Conservation (phyloP, 2,888 invertebrate genomes). For the Aplocera efformata region DNA sequence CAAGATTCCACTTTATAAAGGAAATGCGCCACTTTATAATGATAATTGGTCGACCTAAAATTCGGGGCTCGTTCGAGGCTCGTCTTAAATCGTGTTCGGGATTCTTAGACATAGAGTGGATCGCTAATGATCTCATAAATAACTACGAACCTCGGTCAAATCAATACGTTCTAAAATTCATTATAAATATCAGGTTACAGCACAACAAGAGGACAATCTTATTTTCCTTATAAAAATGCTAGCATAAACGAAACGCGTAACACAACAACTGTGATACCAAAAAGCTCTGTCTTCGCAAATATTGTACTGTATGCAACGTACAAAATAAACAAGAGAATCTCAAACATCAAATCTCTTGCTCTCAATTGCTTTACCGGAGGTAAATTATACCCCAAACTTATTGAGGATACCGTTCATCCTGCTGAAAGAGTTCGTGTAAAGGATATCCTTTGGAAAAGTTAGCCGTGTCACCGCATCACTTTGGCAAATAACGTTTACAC, state of each 20-base stretch:
- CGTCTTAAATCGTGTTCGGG: slow-evolving; percentile 43
- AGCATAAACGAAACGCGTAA: no score
- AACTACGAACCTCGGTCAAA: slow-evolving; percentile 27
- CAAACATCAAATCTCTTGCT: neutral
- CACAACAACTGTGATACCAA: no score
- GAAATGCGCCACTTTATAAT: slow-evolving; percentile 49
- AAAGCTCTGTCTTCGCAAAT: no score
- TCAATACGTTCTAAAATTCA: neutral
- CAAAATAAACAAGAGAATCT: no score
- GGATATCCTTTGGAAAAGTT: slow-evolving; percentile 53
- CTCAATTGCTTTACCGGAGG: no score
- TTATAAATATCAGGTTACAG: slow-evolving; percentile 3
- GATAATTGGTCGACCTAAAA: slow-evolving; percentile 47
- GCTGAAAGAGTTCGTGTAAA: slow-evolving; percentile 39
- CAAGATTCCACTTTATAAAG: slow-evolving; percentile 42
- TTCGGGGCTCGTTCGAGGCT: slow-evolving; percentile 40
- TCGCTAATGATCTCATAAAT: slow-evolving; percentile 50
- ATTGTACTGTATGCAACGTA: no score
- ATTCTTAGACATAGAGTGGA: slow-evolving; percentile 43
- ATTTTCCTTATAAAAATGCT: no score
- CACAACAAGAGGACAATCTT: slow-evolving; percentile 17
- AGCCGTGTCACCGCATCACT: slow-evolving; percentile 65
- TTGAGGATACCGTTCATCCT: slow-evolving; percentile 13
- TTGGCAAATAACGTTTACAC: slow-evolving; percentile 71
- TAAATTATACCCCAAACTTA: no score